Evolutionary conservation across 2,113 vertebrate species (phyloP), one percentile per base, ranked within the genome.

Genomic region (Crotalus helleri): DNA sequence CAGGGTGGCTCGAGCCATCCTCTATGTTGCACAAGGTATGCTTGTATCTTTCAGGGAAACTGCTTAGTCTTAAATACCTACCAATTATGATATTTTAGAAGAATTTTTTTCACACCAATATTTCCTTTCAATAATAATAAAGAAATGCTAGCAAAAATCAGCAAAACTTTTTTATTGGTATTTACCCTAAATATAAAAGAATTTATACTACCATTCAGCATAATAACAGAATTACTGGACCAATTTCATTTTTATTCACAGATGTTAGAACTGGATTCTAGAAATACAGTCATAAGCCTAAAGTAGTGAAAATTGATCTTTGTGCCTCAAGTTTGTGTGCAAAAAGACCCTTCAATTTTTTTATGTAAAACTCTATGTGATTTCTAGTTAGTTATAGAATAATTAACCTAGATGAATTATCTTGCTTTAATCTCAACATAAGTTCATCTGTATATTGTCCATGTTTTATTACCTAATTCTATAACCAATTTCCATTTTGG

Each of bases 1-100:
- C 74, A 99, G 97, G 95, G 98, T 99, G 29, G 98, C 99, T 5
- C 96, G 99, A 90, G 99, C 99, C 26, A 98, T 99, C 94, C 98
- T 99, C 87, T 99, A 99, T 29, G 98, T 99, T 96, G 98, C 99
- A 92, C 99, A 99, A 98, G 99, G 99, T 99, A 94, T 88, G 92
- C 13, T 23, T 55, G 19, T 21, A 85, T 13, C 69, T 59, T 17
- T 54, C 26, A 61, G 9, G 55, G 55, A 15, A 86, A 64, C 17
- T 55, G 5, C n/a, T 64, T 2, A 91, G 23, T 19, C 33, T 59
- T 55, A 90, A 51, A 54, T 85, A n/a, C 57, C 39, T 11, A 15
- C 17, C n/a, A 23, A 33, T 91, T 59, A 11, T 26, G n/a, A 13
- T 90, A 33, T 24, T 11, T 89, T 89, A 3, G 24, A 61, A 4